phyloP scores from a whole-genome alignment of 35 echinoderm and acorn worm species.

The Lytechinus variegatus region DNA sequence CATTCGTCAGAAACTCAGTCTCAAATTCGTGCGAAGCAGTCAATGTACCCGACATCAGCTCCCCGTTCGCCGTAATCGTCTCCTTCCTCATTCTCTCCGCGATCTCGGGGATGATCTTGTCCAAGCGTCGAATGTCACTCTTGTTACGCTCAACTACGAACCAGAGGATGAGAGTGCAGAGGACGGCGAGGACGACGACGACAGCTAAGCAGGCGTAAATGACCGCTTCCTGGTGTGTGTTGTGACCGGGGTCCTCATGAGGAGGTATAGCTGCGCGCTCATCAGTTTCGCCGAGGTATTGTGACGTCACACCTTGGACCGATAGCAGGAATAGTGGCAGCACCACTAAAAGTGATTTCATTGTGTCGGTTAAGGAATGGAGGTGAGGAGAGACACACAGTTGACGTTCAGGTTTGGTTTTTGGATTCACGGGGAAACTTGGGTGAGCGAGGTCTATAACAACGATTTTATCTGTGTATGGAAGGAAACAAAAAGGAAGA shows the following conservation, averaged over 20 bases:
- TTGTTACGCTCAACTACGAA: conserved; percentile 40
- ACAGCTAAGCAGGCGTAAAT: conserved; percentile 52
- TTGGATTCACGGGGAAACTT: background rate
- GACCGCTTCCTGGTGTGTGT: conserved; percentile 62
- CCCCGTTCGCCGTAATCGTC: background rate
- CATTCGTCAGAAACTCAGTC: conserved; percentile 28
- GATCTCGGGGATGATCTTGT: conserved; percentile 51
- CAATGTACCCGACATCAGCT: conserved; percentile 59
- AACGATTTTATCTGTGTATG: background rate
- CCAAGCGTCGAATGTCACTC: conserved; percentile 41
- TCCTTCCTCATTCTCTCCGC: conserved; percentile 40
- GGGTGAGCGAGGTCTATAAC: background rate
- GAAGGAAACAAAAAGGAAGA: background rate
- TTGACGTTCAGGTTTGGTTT: background rate
- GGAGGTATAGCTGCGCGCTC: conserved; percentile 47
- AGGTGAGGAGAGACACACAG: too few species aligned
- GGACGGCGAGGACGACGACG: conserved; percentile 13
- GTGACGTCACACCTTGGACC: background rate
- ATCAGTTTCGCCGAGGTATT: background rate
- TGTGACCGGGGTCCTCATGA: conserved; percentile 52
- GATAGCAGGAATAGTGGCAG: background rate
- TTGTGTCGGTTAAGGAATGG: background rate
- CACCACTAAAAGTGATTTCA: background rate
- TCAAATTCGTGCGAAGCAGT: conserved; percentile 59
- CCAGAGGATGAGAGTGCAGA: conserved; percentile 51